These are phyloP conservation scores for Helleia helle DNA, from an alignment of 2,888 invertebrate genomes.

Conservation along the genomic window DNA sequence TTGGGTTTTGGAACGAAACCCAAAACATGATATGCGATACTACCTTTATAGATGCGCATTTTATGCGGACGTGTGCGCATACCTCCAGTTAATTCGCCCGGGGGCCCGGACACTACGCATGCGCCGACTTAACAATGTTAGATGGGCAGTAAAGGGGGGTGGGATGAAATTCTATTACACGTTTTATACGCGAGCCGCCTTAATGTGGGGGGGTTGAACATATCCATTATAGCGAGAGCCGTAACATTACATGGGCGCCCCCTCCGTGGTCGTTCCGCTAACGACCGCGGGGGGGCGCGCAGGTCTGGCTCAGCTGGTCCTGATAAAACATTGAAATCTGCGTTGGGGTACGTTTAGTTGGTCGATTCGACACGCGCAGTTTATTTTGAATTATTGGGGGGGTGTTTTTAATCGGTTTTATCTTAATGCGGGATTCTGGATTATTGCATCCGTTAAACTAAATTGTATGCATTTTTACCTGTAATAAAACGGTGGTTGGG, in stretches of 20 bases:
- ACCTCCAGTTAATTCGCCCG: slow-evolving; percentile 22
- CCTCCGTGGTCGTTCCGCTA: slow-evolving; percentile 22
- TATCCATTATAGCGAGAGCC: slow-evolving; percentile 52
- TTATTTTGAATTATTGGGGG: slow-evolving; percentile 61
- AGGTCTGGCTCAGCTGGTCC: slow-evolving; percentile 30
- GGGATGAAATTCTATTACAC: slow-evolving; percentile 69
- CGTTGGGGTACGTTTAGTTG: slow-evolving; percentile 41
- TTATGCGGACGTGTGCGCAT: slow-evolving; percentile 3
- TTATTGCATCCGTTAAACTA: not conserved
- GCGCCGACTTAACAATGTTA: slow-evolving; percentile 62
- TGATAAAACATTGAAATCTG: slow-evolving; percentile 62
- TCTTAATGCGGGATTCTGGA: slow-evolving; percentile 3
- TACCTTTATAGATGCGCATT: not conserved
- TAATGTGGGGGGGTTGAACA: slow-evolving; percentile 55
- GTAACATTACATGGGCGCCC: slow-evolving; percentile 36
- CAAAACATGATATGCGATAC: too few species aligned
- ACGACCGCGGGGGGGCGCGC: slow-evolving; percentile 18
- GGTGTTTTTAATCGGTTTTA: slow-evolving; percentile 20
- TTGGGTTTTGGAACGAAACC: too few species aligned
- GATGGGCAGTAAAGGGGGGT: slow-evolving; percentile 45
- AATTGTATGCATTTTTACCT: slow-evolving; percentile 3
- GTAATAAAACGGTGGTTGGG: too few species aligned
- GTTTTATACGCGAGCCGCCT: slow-evolving; percentile 62
- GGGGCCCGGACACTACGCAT: slow-evolving; percentile 43
- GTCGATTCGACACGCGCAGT: slow-evolving; percentile 64